phyloP scores from a whole-genome alignment of 2,113 vertebrate genomes.

The Halichoerus grypus region DNA sequence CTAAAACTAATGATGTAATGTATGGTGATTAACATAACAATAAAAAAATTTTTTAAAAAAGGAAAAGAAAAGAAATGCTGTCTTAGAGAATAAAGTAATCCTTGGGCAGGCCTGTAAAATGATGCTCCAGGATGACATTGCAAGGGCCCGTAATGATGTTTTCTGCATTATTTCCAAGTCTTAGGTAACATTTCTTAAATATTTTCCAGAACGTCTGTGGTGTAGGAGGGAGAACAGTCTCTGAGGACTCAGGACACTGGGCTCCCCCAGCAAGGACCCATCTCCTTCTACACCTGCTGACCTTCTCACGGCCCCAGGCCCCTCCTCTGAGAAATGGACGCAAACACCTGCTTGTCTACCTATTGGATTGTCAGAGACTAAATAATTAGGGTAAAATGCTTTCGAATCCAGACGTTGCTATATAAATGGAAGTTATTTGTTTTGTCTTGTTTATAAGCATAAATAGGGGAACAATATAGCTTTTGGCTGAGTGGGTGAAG shows the following conservation, averaged over 20 bases:
- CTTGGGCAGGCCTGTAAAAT: too few relatives aligned
- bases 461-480: background rate
- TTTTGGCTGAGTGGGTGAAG: background rate
- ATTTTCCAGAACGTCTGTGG: background rate
- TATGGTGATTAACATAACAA: too few relatives aligned
- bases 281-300: background rate
- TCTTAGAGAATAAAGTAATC: accelerated
- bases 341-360: background rate
- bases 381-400: background rate
- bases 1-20: too few relatives aligned
- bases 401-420: background rate
- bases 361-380: background rate
- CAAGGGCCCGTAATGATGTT: too few relatives aligned
- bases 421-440: background rate
- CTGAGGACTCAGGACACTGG: accelerated
- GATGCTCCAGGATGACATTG: accelerated
- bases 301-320: accelerated
- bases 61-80: background rate
- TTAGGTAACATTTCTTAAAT: background rate
- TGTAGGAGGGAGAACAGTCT: background rate
- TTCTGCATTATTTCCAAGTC: background rate
- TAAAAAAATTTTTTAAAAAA: too few relatives aligned
- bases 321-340: background rate
- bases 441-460: background rate
- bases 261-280: accelerated